Percentiles rank a stretch among this genome's conserved stretches.
These are phyloP conservation scores for Cygnus olor DNA, from an alignment of 2,797 vertebrate species.

Conservation along the genomic window DNA sequence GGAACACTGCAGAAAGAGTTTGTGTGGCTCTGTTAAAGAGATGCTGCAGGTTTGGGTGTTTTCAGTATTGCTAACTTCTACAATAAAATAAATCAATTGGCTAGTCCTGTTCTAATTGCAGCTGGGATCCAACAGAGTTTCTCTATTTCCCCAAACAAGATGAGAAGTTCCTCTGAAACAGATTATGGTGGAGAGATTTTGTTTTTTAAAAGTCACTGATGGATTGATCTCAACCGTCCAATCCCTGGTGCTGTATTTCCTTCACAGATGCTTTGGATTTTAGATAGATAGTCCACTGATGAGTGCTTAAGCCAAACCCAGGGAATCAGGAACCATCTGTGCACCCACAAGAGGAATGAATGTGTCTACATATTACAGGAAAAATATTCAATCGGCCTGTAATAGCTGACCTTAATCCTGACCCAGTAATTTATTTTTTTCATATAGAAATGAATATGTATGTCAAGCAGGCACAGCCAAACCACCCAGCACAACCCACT, in stretches of 20 bases:
- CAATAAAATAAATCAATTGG: background rate
- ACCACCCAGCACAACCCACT: background rate
- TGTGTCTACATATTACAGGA: rapidly evolving
- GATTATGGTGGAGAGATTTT: background rate
- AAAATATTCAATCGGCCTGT: background rate
- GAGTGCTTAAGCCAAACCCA: background rate
- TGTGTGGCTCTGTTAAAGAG: background rate
- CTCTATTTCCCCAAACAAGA: background rate
- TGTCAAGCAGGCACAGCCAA: rapidly evolving
- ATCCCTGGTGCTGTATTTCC: rapidly evolving
- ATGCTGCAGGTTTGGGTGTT: background rate
- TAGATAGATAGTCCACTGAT: background rate
- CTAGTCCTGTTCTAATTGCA: background rate
- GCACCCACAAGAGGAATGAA: background rate
- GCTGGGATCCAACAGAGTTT: background rate
- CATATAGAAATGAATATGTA: background rate
- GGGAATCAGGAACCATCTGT: background rate
- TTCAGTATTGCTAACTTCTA: background rate
- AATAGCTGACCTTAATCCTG: background rate
- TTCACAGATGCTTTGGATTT: background rate
- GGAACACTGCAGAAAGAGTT: background rate
- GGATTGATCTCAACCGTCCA: background rate
- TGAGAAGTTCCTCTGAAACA: background rate
- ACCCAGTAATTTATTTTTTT: background rate
- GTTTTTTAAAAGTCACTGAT: background rate